A percentile compares a stretch with the other conserved stretches of the same genome.
These are phyloP conservation scores for Caretta caretta DNA, from an alignment of 2,113 vertebrate genomes.

Conservation along the genomic window DNA sequence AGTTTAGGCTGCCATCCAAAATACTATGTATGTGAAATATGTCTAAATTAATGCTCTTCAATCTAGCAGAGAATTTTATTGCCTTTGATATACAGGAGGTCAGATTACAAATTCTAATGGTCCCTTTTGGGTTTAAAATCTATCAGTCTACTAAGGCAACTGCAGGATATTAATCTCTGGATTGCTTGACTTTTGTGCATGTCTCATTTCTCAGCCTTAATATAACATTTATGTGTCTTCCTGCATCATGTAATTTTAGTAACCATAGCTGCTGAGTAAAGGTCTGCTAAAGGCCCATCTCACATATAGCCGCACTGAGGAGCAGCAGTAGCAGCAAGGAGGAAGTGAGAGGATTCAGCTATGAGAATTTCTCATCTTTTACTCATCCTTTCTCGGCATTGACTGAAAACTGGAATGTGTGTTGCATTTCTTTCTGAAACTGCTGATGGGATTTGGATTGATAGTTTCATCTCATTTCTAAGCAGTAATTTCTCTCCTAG, in stretches of 20 bases:
- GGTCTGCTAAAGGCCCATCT: not conserved
- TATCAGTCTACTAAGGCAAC: not conserved
- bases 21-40: not conserved
- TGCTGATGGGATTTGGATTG: not conserved
- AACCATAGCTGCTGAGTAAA: not conserved
- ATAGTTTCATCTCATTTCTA: not conserved
- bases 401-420: not conserved
- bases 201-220: not conserved
- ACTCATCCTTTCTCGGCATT: constrained; percentile 15
- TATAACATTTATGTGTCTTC: fast-evolving
- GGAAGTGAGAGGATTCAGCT: not conserved
- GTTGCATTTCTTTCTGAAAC: not conserved
- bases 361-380: not conserved
- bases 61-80: not conserved
- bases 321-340: not conserved
- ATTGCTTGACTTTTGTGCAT: not conserved
- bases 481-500: not conserved
- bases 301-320: not conserved
- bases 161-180: not conserved
- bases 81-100: not conserved
- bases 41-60: not conserved
- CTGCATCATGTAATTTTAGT: not conserved
- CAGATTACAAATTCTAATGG: not conserved
- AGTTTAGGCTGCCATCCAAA: not conserved
- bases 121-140: not conserved